Conservation (phyloP, 2,113 vertebrate genomes). For the Embiotoca jacksoni region DNA sequence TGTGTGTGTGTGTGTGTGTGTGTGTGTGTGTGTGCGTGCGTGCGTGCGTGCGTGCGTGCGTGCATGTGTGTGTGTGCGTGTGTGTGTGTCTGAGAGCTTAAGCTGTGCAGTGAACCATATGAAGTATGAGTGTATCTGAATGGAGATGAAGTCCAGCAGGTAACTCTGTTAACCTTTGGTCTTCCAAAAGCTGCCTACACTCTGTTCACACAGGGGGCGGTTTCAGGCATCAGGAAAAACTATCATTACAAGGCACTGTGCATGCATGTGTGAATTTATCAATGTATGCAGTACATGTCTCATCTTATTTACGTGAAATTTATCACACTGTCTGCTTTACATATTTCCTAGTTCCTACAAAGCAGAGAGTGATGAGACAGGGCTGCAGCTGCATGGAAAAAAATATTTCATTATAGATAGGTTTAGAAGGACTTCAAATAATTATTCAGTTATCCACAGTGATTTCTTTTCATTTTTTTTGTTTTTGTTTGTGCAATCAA, state of each 20-base stretch:
- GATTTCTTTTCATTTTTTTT: too few species aligned
- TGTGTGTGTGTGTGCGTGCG: conserved; percentile 42
- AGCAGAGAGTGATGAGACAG: too few species aligned
- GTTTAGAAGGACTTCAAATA: too few species aligned
- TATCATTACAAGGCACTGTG: conserved; percentile 1
- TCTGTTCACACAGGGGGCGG: conserved; percentile 25
- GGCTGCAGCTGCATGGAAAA: too few species aligned
- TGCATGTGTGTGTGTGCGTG: conserved; percentile 31
- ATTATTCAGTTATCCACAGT: too few species aligned
- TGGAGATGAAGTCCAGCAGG: conserved; percentile 54
- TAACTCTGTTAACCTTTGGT: conserved; percentile 73
- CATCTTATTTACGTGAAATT: neutral
- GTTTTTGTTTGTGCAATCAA: too few species aligned
- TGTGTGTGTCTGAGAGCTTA: conserved; percentile 12
- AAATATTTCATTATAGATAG: too few species aligned
- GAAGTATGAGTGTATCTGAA: conserved; percentile 52
- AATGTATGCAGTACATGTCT: neutral
- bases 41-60: conserved; percentile 29
- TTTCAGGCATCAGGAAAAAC: conserved; percentile 53
- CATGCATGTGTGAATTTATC: neutral
- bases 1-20: conserved; percentile 34
- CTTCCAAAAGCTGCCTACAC: conserved; percentile 21
- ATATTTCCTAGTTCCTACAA: too few species aligned
- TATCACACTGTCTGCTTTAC: too few species aligned
- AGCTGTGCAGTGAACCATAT: conserved; percentile 7